Base-by-base conservation (phyloP, 2,888 invertebrate genomes). In the Epinotia bilunana region DNA sequence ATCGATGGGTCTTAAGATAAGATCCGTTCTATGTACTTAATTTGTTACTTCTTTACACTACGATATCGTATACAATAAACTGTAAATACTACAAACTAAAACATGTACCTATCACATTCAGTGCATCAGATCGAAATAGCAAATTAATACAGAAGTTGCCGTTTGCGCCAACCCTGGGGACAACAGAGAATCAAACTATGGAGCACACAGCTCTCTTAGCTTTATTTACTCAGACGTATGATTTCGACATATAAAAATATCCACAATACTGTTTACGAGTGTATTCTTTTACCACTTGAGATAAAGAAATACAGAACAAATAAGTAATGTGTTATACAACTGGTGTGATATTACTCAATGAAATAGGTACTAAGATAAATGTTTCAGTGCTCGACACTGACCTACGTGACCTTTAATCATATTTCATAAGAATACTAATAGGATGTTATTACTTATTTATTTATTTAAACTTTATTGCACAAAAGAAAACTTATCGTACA, bases 211-310 rank as follows among this genome's bases (percentile, higher is more conserved):
- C 65, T 65, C 18, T 60, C 18, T 53, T 46, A 62, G 53, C 71
- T 53, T 71, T 75, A 72, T 75, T 75, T 75, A 72, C 61, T 61
- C 67, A 72, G 71, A 67, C 61, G 75, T 67, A 72, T 75, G 75
- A 75, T 74, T 74, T 74, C 58, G 49, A 60, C 64, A 23, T 70
- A 53, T 74, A 70, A 74, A 74, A 71, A 74, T 74, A 74, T 74
- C 70, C 64, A 71, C 70, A 65, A 74, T 53, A 74, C 64, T 71
- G 70, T 74, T 74, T 74, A 60, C 64, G 63, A 49, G 60, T 74
- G 64, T 60, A 70, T 74, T 74, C 60, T 71, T 64, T 53, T 71
- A 63, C 60, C 64, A 53, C 53, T 65, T 53, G 58, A 63, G 64
- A 60, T 28, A 58, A 71, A 70, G 20, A 62, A 23, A 69, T 74